These are phyloP conservation scores for Oligia latruncula DNA, from an alignment of 2,888 invertebrate species.

Conservation along the genomic window DNA sequence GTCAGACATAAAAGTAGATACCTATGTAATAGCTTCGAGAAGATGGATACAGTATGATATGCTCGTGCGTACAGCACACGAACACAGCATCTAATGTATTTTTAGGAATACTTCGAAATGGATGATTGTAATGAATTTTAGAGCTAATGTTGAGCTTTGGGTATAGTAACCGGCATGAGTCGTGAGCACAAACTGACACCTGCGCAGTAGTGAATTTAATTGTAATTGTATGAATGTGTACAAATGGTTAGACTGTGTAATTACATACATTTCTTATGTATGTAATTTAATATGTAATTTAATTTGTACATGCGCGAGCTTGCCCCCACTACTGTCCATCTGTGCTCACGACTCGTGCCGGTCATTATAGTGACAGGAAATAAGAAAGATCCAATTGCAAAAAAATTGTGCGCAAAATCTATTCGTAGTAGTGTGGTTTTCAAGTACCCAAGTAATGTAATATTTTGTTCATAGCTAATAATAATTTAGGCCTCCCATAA, in stretches of 20 bases:
- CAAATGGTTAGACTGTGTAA: no score
- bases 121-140: background rate
- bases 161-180: no score
- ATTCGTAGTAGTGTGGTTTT: background rate
- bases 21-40: background rate
- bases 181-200: no score
- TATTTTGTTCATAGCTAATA: background rate
- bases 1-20: background rate
- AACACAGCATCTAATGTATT: background rate
- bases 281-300: no score
- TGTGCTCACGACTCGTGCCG: no score
- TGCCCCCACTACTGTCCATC: no score
- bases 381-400: background rate
- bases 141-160: background rate
- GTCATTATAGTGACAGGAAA: background rate
- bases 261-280: no score
- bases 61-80: background rate
- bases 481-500: no score
- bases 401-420: background rate
- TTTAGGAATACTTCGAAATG: background rate
- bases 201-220: no score
- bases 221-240: no score
- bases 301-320: no score
- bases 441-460: background rate
- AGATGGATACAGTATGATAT: background rate